These are phyloP conservation scores for Dunckerocampus dactyliophorus DNA, from an alignment of 2,113 vertebrate species.

Conservation along the genomic window DNA sequence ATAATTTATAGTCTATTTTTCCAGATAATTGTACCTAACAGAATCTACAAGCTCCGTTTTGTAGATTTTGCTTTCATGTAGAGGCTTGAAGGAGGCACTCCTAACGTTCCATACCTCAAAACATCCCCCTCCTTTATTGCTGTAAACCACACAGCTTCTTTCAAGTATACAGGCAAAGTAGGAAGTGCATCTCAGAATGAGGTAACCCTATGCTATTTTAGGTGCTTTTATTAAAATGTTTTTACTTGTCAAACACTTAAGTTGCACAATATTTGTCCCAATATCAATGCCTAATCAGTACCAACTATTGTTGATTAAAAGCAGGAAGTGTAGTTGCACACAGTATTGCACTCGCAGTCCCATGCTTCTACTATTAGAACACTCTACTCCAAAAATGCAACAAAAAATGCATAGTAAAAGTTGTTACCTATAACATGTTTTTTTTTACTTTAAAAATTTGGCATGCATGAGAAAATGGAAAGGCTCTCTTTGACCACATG, in stretches of 20 bases:
- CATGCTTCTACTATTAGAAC: too few species aligned
- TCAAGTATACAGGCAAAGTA: slow-evolving; percentile 22
- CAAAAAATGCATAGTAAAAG: too few species aligned
- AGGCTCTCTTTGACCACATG: neutral
- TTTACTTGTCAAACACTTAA: neutral
- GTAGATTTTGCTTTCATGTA: slow-evolving; percentile 44
- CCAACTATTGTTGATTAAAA: too few species aligned
- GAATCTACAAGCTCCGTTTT: neutral
- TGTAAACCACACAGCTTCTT: slow-evolving; percentile 24
- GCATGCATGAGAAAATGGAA: neutral
- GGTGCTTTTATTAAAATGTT: neutral
- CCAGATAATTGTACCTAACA: neutral
- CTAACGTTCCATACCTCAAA: slow-evolving; percentile 36
- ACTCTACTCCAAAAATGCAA: too few species aligned
- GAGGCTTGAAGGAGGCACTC: slow-evolving; percentile 45
- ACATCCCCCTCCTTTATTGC: slow-evolving; percentile 10
- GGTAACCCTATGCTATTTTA: slow-evolving; percentile 9
- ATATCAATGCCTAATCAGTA: too few species aligned
- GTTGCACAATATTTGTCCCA: too few species aligned
- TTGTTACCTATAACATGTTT: too few species aligned
- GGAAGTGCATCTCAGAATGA: slow-evolving; percentile 22
- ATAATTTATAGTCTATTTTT: too few species aligned
- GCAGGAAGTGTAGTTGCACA: too few species aligned
- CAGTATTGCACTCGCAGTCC: too few species aligned
- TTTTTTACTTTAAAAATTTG: too few species aligned